Evolutionary conservation across 2,888 invertebrate species (phyloP), one percentile per base, ranked within the genome.

Genomic region (Therioaphis trifolii): DNA sequence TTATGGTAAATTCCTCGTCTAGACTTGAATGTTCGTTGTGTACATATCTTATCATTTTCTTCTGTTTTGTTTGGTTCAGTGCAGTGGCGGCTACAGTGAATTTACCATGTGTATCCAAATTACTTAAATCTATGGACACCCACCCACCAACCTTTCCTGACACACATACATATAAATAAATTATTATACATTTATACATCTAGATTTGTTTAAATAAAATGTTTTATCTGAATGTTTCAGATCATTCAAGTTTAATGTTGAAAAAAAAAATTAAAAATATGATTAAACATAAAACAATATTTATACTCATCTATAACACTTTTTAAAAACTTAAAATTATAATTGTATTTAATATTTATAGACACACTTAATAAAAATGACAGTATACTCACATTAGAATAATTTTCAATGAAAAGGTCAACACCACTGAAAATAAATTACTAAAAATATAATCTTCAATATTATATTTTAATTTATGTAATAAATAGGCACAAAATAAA

Each of bases 401-500:
- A 40, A 66, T 66, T 40, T 40, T 66, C 11, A 66, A 66, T 66
- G 66, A 66, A 66, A 66, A 12, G 24, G 35, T 61, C 18, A 61
- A 66, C 35, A 66, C 66, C 66, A 35, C 35, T 66, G 35, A 68
- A 68, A 68, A 40, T 68, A 68, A 68, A 68, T 68, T 68, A 68
- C 40, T 21, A n/a, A 68, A 68, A 43, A 68, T 68, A 68, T 68
- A 68, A 68, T 68, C 21, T 68, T 68, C 66, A 68, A 43, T 40
- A 68, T 40, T 68, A 40, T 68, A 43, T 68, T 21, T 68, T 68
- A 68, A 68, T 68, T 40, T 68, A 21, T 68, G 21, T 68, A 40
- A 68, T 68, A 68, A 68, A 68, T 68, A 21, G 66, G 66, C 40
- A 40, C 66, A 68, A 68, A 68, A 68, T 68, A 68, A 68, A 68